A percentile compares a stretch with the other conserved stretches of the same genome.
Evolutionary conservation across 2,113 vertebrate genomes (phyloP).

Genomic region (Dicaeum eximium): DNA sequence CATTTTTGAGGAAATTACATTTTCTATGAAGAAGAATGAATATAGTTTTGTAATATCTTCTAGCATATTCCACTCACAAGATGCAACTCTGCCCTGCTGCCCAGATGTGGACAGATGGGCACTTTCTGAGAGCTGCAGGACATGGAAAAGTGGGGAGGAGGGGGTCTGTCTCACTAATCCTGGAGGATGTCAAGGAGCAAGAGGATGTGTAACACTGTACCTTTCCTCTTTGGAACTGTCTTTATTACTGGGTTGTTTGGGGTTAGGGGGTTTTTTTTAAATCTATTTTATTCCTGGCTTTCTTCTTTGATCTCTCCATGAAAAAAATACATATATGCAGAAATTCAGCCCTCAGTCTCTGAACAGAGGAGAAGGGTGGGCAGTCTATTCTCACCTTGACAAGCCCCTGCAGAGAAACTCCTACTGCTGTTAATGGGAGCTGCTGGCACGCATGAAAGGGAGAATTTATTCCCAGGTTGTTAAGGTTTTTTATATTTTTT

Average conservation of each 20-base stretch:
- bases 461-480: background rate
- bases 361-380: background rate
- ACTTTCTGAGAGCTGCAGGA: background rate
- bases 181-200: background rate
- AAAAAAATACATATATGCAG: background rate
- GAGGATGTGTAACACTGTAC: background rate
- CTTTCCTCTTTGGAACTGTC: background rate
- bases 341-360: background rate
- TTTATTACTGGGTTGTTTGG: background rate
- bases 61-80: background rate
- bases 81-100: background rate
- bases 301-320: background rate
- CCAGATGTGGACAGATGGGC: background rate
- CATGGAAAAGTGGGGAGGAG: background rate
- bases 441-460: background rate
- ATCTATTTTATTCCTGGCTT: background rate
- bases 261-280: fast-evolving
- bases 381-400: background rate
- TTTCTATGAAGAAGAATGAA: background rate
- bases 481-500: background rate
- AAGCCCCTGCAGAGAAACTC: background rate
- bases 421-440: background rate
- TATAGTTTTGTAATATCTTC: background rate
- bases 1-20: background rate
- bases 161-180: background rate